A percentile compares a stretch with the other conserved stretches of the same genome.
These are phyloP conservation scores for Phylloscopus trochiloides DNA, from an alignment of 2,113 vertebrate species.

Conservation along the genomic window DNA sequence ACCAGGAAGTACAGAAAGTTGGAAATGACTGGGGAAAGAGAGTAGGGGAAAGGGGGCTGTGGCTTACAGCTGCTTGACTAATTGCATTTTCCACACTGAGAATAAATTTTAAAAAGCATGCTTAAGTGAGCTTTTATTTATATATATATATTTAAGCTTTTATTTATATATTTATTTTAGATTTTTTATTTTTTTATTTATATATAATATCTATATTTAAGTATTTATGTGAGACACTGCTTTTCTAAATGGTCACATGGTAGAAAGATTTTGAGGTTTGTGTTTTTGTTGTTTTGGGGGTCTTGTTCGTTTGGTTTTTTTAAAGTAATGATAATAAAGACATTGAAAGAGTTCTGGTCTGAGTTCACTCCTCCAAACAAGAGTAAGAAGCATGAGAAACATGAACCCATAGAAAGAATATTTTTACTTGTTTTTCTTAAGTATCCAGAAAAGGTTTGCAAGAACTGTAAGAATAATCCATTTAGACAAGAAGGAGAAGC, in stretches of 20 bases:
- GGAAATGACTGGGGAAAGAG: neutral
- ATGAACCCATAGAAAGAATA: neutral
- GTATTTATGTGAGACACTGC: neutral
- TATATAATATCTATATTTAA: neutral
- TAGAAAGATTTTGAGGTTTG: neutral
- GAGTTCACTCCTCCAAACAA: neutral
- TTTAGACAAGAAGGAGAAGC: neutral
- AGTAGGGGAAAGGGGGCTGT: neutral
- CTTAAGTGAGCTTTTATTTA: neutral
- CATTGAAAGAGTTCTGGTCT: neutral
- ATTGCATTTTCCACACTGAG: neutral
- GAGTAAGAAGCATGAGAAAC: neutral
- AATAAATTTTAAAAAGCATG: neutral
- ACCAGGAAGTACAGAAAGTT: neutral
- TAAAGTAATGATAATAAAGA: neutral
- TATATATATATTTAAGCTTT: no score
- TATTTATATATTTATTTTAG: no score
- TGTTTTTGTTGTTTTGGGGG: neutral
- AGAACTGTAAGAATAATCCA: neutral
- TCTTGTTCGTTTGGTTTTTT: neutral
- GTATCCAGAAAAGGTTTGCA: neutral
- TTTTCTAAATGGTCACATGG: neutral
- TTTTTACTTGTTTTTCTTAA: neutral
- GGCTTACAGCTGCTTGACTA: neutral
- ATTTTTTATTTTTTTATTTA: neutral